A percentile compares a stretch with the other conserved stretches of the same genome.
Conservation (phyloP, 2,888 invertebrate species). For the Campopleginae sp. region DNA sequence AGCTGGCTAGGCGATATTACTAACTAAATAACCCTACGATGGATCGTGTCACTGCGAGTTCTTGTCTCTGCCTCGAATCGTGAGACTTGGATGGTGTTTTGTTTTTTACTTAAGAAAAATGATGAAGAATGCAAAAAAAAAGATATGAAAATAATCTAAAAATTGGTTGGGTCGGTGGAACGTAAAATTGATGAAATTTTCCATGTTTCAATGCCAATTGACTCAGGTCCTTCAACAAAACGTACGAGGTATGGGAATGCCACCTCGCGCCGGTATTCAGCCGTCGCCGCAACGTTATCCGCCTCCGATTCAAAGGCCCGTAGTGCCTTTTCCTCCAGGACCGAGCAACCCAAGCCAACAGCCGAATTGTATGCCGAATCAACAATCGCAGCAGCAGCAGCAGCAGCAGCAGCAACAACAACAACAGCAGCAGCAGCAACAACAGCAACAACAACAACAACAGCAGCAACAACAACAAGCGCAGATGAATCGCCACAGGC, state of each 20-base stretch:
- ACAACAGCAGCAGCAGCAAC: conserved; percentile 80
- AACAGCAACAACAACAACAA: conserved; percentile 72
- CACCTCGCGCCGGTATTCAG: conserved; percentile 81
- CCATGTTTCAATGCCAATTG: not conserved
- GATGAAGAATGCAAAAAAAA: not conserved
- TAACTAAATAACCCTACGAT: conserved; percentile 37
- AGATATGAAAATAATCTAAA: not conserved
- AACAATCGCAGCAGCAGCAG: conserved; percentile 78
- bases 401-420: conserved; percentile 80
- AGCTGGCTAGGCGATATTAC: conserved; percentile 33
- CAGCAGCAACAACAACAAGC: conserved; percentile 74
- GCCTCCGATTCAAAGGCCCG: conserved; percentile 86
- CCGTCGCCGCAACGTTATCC: conserved; percentile 83
- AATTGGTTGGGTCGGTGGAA: not conserved
- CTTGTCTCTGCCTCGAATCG: conserved; percentile 34
- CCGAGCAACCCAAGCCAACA: conserved; percentile 80
- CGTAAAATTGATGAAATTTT: conserved; percentile 15
- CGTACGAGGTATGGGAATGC: conserved; percentile 83
- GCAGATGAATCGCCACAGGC: conserved; percentile 78
- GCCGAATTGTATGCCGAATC: conserved; percentile 80
- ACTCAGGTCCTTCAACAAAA: conserved; percentile 80
- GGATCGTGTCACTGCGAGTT: conserved; percentile 8
- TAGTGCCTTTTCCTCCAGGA: conserved; percentile 85
- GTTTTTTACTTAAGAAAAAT: conserved; percentile 1
- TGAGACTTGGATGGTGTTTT: conserved; percentile 33